Percentiles rank a stretch among this genome's conserved stretches.
Conservation (phyloP, 2,113 vertebrate genomes). For the Mixornis gularis region DNA sequence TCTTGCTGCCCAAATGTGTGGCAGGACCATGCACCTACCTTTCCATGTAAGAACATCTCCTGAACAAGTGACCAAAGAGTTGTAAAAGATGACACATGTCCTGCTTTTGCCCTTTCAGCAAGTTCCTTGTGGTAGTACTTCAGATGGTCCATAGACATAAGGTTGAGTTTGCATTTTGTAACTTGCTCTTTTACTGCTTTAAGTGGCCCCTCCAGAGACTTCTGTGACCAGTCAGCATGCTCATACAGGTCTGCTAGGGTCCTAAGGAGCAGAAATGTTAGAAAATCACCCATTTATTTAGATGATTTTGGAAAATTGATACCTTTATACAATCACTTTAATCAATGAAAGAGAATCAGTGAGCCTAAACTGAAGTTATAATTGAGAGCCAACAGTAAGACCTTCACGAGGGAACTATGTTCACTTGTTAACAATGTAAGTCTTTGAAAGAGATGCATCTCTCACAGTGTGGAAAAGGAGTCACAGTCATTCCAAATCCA, state of each 20-base stretch:
- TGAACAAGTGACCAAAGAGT: slow-evolving; percentile 76
- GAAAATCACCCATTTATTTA: background rate
- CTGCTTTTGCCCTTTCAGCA: slow-evolving; percentile 44
- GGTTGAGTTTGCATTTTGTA: slow-evolving; percentile 66
- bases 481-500: background rate
- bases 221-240: slow-evolving; percentile 79
- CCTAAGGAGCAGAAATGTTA: slow-evolving; percentile 62
- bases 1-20: background rate
- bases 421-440: background rate
- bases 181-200: slow-evolving; percentile 69
- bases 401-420: background rate
- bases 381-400: background rate
- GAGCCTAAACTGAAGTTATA: background rate
- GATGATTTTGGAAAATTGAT: background rate
- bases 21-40: slow-evolving; percentile 56
- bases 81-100: slow-evolving; percentile 62
- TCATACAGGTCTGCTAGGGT: slow-evolving; percentile 76
- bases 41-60: slow-evolving; percentile 74
- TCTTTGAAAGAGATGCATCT: background rate
- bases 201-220: slow-evolving; percentile 61
- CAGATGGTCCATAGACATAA: slow-evolving; percentile 63
- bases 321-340: background rate
- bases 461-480: background rate
- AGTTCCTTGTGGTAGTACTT: slow-evolving; percentile 63
- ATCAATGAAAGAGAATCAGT: background rate